Conservation (phyloP, 2,113 vertebrate genomes). For the Oncorhynchus clarkii region DNA sequence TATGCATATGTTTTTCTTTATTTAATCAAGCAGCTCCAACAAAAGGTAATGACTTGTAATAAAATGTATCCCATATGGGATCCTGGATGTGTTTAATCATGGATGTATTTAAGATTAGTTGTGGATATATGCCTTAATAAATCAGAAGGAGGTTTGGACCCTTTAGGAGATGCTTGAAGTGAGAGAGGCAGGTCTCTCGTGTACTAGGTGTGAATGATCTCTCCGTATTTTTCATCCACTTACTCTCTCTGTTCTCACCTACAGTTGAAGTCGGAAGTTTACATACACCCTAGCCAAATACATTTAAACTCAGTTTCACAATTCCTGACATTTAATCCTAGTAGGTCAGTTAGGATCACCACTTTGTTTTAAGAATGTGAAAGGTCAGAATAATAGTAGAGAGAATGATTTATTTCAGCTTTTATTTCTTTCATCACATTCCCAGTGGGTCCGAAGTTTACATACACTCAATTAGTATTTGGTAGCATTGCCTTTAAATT, state of each 20-base stretch:
- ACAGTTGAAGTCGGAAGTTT: not conserved
- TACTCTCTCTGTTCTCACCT: not conserved
- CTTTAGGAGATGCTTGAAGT: not conserved
- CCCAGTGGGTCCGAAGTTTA: too few relatives aligned
- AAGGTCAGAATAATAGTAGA: too few relatives aligned
- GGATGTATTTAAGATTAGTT: not conserved
- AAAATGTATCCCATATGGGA: slow-evolving; percentile 16
- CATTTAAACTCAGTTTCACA: too few relatives aligned
- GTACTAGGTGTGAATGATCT: not conserved
- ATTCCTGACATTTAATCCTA: too few relatives aligned
- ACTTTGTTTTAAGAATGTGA: too few relatives aligned
- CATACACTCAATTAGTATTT: too few relatives aligned
- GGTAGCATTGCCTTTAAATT: too few relatives aligned
- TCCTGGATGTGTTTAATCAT: slow-evolving; percentile 2
- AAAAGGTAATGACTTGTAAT: slow-evolving; percentile 11
- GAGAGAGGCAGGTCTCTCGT: not conserved
- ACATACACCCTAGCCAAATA: too few relatives aligned
- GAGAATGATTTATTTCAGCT: too few relatives aligned
- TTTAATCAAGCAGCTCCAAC: slow-evolving; percentile 7
- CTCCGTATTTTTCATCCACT: not conserved
- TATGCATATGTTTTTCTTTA: slow-evolving; percentile 5
- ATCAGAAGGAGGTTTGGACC: not conserved
- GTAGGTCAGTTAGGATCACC: too few relatives aligned
- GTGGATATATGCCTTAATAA: not conserved
- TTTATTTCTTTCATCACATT: too few relatives aligned